Percentiles rank a stretch among this genome's conserved stretches.
These are phyloP conservation scores for Mobula hypostoma DNA, from an alignment of 2,113 vertebrate species.

Conservation along the genomic window DNA sequence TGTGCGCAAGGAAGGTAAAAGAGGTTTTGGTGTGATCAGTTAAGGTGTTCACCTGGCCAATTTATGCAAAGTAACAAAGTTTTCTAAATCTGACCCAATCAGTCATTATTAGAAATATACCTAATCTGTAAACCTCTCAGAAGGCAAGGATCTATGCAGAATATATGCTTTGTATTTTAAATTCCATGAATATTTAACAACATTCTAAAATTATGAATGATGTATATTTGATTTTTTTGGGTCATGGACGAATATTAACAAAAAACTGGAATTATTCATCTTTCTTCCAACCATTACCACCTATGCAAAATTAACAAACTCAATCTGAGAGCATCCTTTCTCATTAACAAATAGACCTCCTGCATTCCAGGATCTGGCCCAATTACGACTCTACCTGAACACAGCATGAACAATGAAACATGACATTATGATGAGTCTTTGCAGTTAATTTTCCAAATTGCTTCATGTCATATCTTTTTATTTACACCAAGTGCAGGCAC, in stretches of 20 bases:
- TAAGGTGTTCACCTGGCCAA: too few species aligned
- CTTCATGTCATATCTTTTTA: constrained; percentile 8
- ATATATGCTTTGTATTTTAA: not conserved
- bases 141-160: not conserved
- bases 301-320: not conserved
- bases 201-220: not conserved
- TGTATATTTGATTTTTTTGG: not conserved
- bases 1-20: too few species aligned
- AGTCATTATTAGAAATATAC: too few species aligned
- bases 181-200: not conserved
- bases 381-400: not conserved
- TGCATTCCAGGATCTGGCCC: not conserved
- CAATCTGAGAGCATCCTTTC: not conserved
- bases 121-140: not conserved
- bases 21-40: too few species aligned
- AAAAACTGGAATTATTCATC: not conserved
- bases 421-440: not conserved
- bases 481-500: not conserved
- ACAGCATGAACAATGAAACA: not conserved
- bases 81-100: not conserved
- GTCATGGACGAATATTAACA: not conserved
- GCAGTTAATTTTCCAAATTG: not conserved
- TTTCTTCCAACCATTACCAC: not conserved
- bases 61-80: not conserved
- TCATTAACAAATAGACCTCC: not conserved